These are phyloP conservation scores for Conus betulinus DNA, from an alignment of 1,140 invertebrate species.

Conservation along the genomic window DNA sequence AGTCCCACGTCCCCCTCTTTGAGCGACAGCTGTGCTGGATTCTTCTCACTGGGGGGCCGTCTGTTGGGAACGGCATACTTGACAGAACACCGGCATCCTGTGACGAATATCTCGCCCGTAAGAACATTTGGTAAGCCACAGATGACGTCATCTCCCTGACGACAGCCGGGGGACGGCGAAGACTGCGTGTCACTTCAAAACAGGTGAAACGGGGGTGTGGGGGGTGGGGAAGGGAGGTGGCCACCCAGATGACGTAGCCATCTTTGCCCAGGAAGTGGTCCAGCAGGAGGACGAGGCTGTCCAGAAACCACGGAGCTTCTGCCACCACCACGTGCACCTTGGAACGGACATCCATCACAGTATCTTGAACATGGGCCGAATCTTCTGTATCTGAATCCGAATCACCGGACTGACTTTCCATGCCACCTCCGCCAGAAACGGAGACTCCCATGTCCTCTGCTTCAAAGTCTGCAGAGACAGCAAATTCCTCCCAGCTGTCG, in stretches of 20 bases:
- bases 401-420: too few relatives aligned
- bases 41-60: conserved; percentile 7
- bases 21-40: background rate
- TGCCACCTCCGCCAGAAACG: too few relatives aligned
- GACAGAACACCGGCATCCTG: conserved; percentile 4
- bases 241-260: background rate
- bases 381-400: too few relatives aligned
- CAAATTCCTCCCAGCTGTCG: too few relatives aligned
- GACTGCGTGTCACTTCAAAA: background rate
- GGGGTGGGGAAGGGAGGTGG: background rate
- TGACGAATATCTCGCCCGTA: background rate
- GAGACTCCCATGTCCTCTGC: too few relatives aligned
- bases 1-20: background rate
- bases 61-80: background rate
- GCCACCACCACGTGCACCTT: background rate
- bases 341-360: too few relatives aligned
- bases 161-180: background rate
- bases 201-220: background rate
- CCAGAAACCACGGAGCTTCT: background rate
- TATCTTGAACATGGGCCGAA: too few relatives aligned
- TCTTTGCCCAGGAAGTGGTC: background rate
- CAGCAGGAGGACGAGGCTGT: background rate
- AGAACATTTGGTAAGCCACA: background rate
- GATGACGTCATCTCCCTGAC: background rate
- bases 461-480: too few relatives aligned